Percentiles rank a stretch among this genome's conserved stretches.
These are phyloP conservation scores for Columba livia DNA, from an alignment of 2,113 vertebrate species.

Conservation along the genomic window DNA sequence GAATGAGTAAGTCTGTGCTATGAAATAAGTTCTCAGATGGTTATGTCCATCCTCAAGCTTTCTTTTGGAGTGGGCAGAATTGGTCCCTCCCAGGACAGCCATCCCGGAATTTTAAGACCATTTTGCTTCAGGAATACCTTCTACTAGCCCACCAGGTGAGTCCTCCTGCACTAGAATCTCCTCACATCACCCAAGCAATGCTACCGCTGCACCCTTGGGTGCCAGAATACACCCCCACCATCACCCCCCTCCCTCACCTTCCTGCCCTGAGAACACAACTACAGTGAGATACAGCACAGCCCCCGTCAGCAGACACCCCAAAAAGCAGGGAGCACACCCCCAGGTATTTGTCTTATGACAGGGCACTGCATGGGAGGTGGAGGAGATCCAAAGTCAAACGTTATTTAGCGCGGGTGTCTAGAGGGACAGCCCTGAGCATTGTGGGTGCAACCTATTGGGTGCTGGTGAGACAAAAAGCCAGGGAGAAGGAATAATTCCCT, in stretches of 20 bases:
- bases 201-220: rapidly evolving
- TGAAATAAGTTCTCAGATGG: neutral
- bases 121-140: neutral
- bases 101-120: neutral
- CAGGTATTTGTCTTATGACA: neutral
- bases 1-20: neutral
- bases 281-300: too few relatives aligned
- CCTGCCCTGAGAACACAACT: too few relatives aligned
- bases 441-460: too few relatives aligned
- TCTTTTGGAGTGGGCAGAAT: neutral
- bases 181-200: neutral
- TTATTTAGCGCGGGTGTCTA: too few relatives aligned
- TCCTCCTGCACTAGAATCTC: neutral
- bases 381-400: neutral
- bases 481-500: neutral
- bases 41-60: neutral
- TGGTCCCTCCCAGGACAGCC: neutral
- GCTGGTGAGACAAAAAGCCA: neutral
- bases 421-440: neutral
- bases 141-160: too few relatives aligned
- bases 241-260: too few relatives aligned
- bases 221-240: neutral
- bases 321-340: too few relatives aligned
- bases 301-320: neutral
- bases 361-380: too few relatives aligned